Percentiles rank a stretch among this genome's conserved stretches.
These are phyloP conservation scores for Oreochromis tanganicae DNA, from an alignment of 2,113 vertebrate genomes.

Conservation along the genomic window DNA sequence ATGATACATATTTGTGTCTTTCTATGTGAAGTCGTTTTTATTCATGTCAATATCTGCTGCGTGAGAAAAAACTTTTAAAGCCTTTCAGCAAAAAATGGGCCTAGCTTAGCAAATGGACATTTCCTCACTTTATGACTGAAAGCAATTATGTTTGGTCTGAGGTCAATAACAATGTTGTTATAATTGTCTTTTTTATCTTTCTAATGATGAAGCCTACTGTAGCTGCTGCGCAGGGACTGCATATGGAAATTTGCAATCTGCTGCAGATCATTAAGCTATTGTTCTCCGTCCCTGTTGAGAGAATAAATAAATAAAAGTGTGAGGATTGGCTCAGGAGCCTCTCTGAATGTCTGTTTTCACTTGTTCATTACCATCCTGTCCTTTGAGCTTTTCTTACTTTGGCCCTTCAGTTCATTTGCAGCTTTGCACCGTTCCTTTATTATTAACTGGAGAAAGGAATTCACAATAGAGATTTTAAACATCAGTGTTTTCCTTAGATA, in stretches of 20 bases:
- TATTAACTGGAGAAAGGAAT: neutral
- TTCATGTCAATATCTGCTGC: neutral
- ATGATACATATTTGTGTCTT: neutral
- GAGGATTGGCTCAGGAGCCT: neutral
- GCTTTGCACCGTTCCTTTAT: neutral
- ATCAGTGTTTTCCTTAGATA: conserved; percentile 5
- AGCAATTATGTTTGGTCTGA: neutral
- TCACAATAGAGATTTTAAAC: neutral
- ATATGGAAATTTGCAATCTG: neutral
- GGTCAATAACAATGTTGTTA: neutral
- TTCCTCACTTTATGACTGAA: neutral
- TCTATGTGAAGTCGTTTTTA: neutral
- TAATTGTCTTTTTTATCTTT: neutral
- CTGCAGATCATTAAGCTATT: neutral
- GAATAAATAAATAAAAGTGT: neutral
- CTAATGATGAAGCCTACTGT: neutral
- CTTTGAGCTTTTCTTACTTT: neutral
- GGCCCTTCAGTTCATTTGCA: neutral
- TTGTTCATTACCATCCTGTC: neutral
- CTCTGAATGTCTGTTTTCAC: neutral
- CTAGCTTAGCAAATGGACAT: neutral
- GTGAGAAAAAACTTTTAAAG: neutral
- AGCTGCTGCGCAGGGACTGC: neutral
- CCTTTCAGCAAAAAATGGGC: neutral
- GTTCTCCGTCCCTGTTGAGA: neutral